Conservation (phyloP, 2,797 vertebrate genomes). For the Chiloscyllium punctatum region DNA sequence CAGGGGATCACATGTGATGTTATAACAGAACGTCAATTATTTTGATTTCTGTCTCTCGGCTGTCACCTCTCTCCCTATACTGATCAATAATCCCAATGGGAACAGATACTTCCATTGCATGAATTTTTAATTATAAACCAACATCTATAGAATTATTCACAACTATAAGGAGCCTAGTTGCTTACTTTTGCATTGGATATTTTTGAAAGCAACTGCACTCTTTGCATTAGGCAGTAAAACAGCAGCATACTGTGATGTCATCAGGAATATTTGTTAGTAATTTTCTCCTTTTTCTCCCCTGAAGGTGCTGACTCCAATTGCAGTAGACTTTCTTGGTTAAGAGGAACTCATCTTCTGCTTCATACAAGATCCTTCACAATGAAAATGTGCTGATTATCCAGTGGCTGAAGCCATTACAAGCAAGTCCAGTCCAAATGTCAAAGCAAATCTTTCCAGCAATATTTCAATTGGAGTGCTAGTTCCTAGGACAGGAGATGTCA, state of each 20-base stretch:
- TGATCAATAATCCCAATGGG: neutral
- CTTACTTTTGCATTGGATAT: constrained; percentile 8
- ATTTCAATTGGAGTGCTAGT: neutral
- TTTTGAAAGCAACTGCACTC: neutral
- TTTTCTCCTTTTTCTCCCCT: neutral
- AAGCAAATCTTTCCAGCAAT: neutral
- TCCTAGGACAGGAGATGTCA: too few relatives aligned
- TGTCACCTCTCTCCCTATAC: neutral
- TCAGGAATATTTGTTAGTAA: neutral
- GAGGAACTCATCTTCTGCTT: neutral
- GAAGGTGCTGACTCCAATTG: neutral
- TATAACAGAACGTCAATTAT: neutral
- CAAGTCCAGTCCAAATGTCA: neutral
- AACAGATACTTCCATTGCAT: neutral
- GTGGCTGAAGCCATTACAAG: neutral
- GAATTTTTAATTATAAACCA: neutral
- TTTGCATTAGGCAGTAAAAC: neutral
- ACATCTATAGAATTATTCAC: neutral
- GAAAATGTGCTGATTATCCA: neutral
- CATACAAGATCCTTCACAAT: neutral
- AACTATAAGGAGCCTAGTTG: too few relatives aligned
- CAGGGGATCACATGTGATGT: neutral
- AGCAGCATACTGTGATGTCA: neutral
- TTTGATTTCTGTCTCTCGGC: neutral
- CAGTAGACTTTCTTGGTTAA: neutral